Evolutionary conservation across 23 tunicate genomes (phyloP), one percentile per base, ranked within the genome.

Genomic region (Corella eumyota): DNA sequence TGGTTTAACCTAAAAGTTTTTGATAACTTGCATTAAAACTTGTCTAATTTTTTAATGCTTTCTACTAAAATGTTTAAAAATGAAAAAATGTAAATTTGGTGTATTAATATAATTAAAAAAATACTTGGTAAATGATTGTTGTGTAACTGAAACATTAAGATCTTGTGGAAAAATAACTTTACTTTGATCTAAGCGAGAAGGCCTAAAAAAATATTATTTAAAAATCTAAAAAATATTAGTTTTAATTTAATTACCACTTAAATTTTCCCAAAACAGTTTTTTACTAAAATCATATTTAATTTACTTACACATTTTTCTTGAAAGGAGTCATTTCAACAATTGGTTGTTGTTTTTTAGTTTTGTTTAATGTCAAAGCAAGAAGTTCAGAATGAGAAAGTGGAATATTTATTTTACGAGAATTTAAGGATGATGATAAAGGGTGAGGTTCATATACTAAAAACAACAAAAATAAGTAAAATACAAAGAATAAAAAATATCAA

Each of bases 301-400:
- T n/a, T n/a, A n/a, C n/a, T n/a, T n/a, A n/a, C n/a, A n/a, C n/a
- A n/a, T 57, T 74, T 62, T 72, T 61, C 38, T 76, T 65, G 25
- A 82, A 74, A 20, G 92, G 92, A 11, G 92, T 74, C 71, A 59
- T 67, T 2, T 51, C 11, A 25, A 45, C 32, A 27, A 21, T 22
- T 1, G 49, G 0, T 4, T 32, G 22, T 17, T 28, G 37, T 1
- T 67, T 60, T 51, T 74, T 72, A 24, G 44, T 30, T 68, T 68
- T 74, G 25, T 62, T 47, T 7, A 73, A 30, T 15, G 25, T 28
- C 56, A 60, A 11, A 1, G 65, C 44, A n/a, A 82, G 67, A 15
- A 66, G 59, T 19, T 62, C 81, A 21, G 92, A 70, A 6, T 74
- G 79, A 2, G 92, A 82, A 26, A 67, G 49, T 1, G 81, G 81